Conservation (phyloP, 2,888 invertebrate species). For the Eristalis intricaria region DNA sequence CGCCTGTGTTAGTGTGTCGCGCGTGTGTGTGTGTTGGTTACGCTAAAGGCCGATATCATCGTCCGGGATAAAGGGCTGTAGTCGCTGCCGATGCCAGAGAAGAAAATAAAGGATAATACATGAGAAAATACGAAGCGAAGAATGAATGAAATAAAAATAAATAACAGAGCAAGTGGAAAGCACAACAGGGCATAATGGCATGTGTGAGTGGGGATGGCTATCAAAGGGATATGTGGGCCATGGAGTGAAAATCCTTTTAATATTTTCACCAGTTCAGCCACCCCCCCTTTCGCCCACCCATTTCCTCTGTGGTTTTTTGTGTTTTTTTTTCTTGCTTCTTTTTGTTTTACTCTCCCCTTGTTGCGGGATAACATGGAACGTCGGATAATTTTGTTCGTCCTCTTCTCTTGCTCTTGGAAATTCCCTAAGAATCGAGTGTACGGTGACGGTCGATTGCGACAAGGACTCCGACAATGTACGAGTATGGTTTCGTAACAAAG, state of each 20-base stretch:
- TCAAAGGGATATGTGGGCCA: conserved; percentile 59
- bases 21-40: conserved; percentile 9
- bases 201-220: conserved; percentile 48
- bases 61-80: conserved; percentile 44
- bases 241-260: conserved; percentile 66
- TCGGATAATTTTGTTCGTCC: conserved; percentile 56
- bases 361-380: conserved; percentile 29
- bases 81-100: conserved; percentile 23
- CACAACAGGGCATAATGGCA: conserved; percentile 21
- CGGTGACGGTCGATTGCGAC: not conserved
- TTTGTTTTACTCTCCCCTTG: conserved; percentile 18
- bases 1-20: not conserved
- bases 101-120: conserved; percentile 56
- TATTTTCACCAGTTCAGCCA: conserved; percentile 42
- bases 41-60: conserved; percentile 51
- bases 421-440: conserved; percentile 32
- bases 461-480: conserved; percentile 29
- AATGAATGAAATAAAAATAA: conserved; percentile 69
- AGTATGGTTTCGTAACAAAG: conserved; percentile 32
- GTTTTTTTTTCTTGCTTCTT: conserved; percentile 24
- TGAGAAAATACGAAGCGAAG: conserved; percentile 49
- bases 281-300: not conserved
- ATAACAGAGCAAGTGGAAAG: conserved; percentile 33
- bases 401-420: conserved; percentile 45
- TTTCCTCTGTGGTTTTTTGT: conserved; percentile 8